A percentile compares a stretch with the other conserved stretches of the same genome.
Evolutionary conservation across 30 jellyfish, hydroid and myxozoan genomes (phyloP).

Genomic region (Nemopilema nomurai): DNA sequence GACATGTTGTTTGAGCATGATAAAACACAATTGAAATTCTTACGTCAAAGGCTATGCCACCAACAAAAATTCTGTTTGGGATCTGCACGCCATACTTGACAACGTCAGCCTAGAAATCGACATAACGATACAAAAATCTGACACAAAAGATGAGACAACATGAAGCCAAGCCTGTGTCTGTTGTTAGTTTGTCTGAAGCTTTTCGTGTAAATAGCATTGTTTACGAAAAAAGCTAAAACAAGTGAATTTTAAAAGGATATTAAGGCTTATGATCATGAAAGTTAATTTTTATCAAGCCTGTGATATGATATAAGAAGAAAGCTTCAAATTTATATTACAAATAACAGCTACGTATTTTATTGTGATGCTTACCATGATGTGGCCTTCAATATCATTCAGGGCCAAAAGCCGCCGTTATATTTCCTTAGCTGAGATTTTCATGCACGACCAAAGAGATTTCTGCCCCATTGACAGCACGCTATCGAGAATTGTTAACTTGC

Average conservation of each 20-base stretch:
- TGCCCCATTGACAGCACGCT: slow-evolving; percentile 80
- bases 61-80: slow-evolving; percentile 97
- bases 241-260: not conserved
- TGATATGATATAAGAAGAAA: too few relatives aligned
- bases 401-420: slow-evolving; percentile 51
- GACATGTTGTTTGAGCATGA: slow-evolving; percentile 38
- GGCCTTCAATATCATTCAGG: slow-evolving; percentile 31
- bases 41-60: slow-evolving; percentile 99
- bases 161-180: not conserved
- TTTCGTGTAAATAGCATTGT: not conserved
- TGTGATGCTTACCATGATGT: slow-evolving; percentile 31
- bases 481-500: slow-evolving; percentile 64
- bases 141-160: not conserved
- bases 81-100: slow-evolving; percentile 98
- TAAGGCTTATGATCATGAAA: not conserved
- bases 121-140: not conserved
- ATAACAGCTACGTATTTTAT: not conserved
- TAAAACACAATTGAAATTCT: slow-evolving; percentile 47
- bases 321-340: not conserved
- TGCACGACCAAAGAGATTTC: slow-evolving; percentile 63
- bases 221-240: not conserved
- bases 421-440: slow-evolving; percentile 60
- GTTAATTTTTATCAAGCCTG: too few relatives aligned
- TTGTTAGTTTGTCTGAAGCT: not conserved
- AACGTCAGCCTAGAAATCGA: slow-evolving; percentile 89